Evolutionary conservation across 2,888 invertebrate species (phyloP), one percentile per base, ranked within the genome.

Genomic region (Encarsia formosa): DNA sequence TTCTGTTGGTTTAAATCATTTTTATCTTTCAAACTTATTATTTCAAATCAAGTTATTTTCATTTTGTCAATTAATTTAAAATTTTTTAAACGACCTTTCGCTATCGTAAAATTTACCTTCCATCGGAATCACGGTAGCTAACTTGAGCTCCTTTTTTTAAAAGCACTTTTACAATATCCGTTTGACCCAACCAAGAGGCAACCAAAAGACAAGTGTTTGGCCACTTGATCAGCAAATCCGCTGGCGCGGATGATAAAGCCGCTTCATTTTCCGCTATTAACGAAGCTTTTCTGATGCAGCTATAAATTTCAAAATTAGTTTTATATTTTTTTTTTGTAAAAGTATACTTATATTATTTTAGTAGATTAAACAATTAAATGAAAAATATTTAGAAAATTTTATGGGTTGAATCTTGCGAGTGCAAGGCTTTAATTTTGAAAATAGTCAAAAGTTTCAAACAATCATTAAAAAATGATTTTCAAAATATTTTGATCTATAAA

Each of bases 101-200:
- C n/a, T n/a, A n/a, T n/a, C n/a, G n/a, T n/a, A n/a, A n/a, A n/a
- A 69, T 48, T 73, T 77, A 84, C 86, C 85, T 81, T 62, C 88
- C 88, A 49, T 78, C 79, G 22, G 77, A 76, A 67, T 92, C 92
- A 26, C 76, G 71, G 9, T 77, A 78, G 60, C 87, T 82, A 15
- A 85, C 79, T 64, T 83, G 78, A 3, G 84, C 82, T 0, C 82
- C 82, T 39, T 77, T 69, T 20, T 77, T 75, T 35, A 85, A 61
- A 11, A 85, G 67, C 56, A 70, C 72, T 45, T 76, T 73, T n/a
- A 84, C 68, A 26, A 83, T 63, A n/a, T 77, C 74, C 37, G 75
- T 73, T 47, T 81, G 78, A 5, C 81, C 83, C 26, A 81, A 69
- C 82, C 84, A 86, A 48, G 81, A 77, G 2, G 84, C 78, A 66